Percentiles rank a stretch among this genome's conserved stretches.
These are phyloP conservation scores for Palaemon carinicauda DNA, from an alignment of 1,140 invertebrate genomes.

Conservation along the genomic window DNA sequence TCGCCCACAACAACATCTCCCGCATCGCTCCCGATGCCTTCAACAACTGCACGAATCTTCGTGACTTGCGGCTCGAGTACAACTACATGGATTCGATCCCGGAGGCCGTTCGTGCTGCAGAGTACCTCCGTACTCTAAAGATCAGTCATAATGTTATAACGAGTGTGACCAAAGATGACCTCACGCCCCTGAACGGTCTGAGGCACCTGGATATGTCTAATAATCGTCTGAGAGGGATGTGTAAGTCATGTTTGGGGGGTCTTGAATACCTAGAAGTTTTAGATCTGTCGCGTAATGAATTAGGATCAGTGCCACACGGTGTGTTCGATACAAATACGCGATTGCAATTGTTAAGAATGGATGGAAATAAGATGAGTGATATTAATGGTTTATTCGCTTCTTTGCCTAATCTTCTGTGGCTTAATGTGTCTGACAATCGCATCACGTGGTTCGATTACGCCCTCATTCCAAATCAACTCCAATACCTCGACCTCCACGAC, in stretches of 20 bases:
- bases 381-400: constrained; percentile 86
- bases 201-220: constrained; percentile 72
- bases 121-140: constrained; percentile 61
- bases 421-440: constrained; percentile 88
- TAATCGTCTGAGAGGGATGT: constrained; percentile 74
- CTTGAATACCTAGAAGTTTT: constrained; percentile 82
- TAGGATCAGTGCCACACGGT: constrained; percentile 81
- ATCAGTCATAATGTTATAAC: constrained; percentile 60
- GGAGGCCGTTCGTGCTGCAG: constrained; percentile 59
- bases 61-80: constrained; percentile 85
- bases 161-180: constrained; percentile 32
- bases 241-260: constrained; percentile 78
- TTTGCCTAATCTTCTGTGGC: constrained; percentile 79
- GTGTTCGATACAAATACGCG: constrained; percentile 77
- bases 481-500: constrained; percentile 88
- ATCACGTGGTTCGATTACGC: constrained; percentile 91
- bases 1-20: constrained; percentile 85
- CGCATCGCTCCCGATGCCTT: constrained; percentile 85
- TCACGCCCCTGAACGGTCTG: constrained; percentile 58
- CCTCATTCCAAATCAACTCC: constrained; percentile 84
- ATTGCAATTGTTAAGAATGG: constrained; percentile 83
- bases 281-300: constrained; percentile 87
- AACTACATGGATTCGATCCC: constrained; percentile 70
- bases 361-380: constrained; percentile 85
- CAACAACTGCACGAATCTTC: constrained; percentile 84